Evolutionary conservation across 2,113 vertebrate genomes (phyloP).

Genomic region (Erpornis zantholeuca): DNA sequence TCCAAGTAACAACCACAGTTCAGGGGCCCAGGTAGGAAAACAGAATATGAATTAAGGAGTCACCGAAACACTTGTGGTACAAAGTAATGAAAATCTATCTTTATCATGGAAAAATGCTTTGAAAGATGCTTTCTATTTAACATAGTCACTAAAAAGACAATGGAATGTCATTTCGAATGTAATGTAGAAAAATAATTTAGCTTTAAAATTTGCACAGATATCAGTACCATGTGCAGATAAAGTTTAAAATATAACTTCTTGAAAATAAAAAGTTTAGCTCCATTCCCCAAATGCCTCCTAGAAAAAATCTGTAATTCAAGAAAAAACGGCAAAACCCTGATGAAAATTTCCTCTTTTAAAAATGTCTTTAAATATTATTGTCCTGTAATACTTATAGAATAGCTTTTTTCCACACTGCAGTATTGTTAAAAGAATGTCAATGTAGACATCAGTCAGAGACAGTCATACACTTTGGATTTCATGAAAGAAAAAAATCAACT

Average conservation of each 20-base stretch:
- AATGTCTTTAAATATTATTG: background rate
- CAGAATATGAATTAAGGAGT: background rate
- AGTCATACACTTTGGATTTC: background rate
- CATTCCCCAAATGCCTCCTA: rapidly evolving
- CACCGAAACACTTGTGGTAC: background rate
- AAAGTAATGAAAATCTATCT: background rate
- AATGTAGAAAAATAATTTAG: background rate
- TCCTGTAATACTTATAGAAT: background rate
- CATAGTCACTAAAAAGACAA: background rate
- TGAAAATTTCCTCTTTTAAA: background rate
- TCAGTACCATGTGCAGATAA: background rate
- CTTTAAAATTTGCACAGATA: background rate
- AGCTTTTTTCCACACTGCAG: background rate
- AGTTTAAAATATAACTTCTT: background rate
- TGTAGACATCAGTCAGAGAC: background rate
- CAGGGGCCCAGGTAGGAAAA: background rate
- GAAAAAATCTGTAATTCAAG: background rate
- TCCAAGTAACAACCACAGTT: background rate
- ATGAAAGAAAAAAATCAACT: background rate
- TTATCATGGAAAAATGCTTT: background rate
- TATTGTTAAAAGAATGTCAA: background rate
- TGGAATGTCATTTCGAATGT: background rate
- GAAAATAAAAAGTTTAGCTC: background rate
- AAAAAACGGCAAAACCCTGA: background rate
- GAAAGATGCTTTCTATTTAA: background rate